Evolutionary conservation across 2,888 invertebrate species (phyloP), one percentile per base, ranked within the genome.

Genomic region (Opisthograptis luteolata): DNA sequence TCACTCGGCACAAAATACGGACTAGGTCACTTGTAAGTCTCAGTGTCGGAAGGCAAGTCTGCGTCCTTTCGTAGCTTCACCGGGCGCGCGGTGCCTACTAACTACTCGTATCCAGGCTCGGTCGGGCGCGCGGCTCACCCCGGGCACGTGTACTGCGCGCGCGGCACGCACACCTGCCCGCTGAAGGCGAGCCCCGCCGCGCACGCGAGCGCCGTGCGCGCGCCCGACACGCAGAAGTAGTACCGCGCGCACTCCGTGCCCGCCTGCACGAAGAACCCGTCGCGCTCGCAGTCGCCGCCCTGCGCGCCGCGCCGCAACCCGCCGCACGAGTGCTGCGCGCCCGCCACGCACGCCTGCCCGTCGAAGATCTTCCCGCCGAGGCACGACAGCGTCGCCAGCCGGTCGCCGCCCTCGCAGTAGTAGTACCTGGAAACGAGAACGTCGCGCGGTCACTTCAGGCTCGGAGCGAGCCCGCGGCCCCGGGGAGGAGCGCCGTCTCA

Each of bases 361-460:
- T 93, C 92, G 73, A 92, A 93, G 39, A 92, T 85, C 66, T 92
- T 92, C 15, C 87, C 92, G 7, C 90, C 92, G 8, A 90, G 84
- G 52, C 93, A 93, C 0, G 92, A 91, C 1, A 93, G 68, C 0
- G 92, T 91, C 1, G 91, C 89, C 9, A 92, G 75, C 10, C 92
- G 86, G 61, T 92, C 92, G 0, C 89, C 90, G 22, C 91, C 88
- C 55, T 91, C 86, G 73, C 93, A 93, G 76, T 91, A 93, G 66
- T 91, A 92, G 69, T 93, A 93, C 63, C 90, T 89, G 69, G 56
- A 81, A 76, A 72, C 4, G 3, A 14, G 5, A 12, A 25, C 2
- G 4, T 1, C 19, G 4, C 7, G n/a, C 17, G 31, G 31, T 31
- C 31, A 31, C 5, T 10, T 2, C 12, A 4, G 6, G 10, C 7